A percentile compares a stretch with the other conserved stretches of the same genome.
phyloP scores from a whole-genome alignment of 2,113 vertebrate species.

The Mystacornis crossleyi region DNA sequence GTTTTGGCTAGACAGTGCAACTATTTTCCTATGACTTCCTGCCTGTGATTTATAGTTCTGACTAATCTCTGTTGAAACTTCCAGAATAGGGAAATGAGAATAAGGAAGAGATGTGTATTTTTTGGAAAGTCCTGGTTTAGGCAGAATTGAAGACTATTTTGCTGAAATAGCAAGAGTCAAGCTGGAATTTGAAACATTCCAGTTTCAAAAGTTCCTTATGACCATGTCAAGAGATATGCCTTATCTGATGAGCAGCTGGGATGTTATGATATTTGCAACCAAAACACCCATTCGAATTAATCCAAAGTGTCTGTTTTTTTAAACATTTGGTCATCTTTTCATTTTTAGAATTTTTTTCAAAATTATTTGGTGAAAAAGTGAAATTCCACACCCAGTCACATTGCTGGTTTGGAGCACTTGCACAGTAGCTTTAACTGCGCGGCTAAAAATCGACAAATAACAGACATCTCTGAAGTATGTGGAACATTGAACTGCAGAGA shows the following conservation, averaged over 20 bases:
- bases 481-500: background rate
- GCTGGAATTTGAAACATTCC: background rate
- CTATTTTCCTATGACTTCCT: background rate
- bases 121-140: background rate
- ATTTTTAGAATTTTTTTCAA: background rate
- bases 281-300: background rate
- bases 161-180: background rate
- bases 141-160: background rate
- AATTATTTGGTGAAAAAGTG: background rate
- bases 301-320: background rate
- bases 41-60: background rate
- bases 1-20: background rate
- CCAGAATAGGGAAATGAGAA: background rate
- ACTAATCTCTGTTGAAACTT: background rate
- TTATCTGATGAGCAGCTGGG: background rate
- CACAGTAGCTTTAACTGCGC: background rate
- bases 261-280: background rate
- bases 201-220: background rate
- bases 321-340: background rate
- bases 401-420: background rate
- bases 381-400: background rate
- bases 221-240: background rate
- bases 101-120: background rate
- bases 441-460: background rate
- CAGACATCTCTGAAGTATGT: background rate